Percentiles rank a stretch among this genome's conserved stretches.
Evolutionary conservation across 64 coral and sea anemone genomes (phyloP).

Genomic region (Stichodactyla helianthus): DNA sequence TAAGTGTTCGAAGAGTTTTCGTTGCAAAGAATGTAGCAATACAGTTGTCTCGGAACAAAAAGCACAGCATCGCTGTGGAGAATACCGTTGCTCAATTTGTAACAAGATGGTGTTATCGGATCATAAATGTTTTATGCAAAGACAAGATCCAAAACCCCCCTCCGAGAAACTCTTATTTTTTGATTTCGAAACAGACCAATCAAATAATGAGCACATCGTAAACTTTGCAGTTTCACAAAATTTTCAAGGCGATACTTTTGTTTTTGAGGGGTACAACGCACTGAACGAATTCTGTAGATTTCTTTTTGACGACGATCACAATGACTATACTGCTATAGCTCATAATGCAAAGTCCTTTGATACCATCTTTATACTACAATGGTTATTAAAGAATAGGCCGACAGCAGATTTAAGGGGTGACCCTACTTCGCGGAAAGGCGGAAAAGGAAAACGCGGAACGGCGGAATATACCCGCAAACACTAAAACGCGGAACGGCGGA

Average conservation of each 20-base stretch:
- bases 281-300: neutral
- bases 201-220: neutral
- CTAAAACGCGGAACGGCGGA: too few relatives aligned
- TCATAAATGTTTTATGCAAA: too few relatives aligned
- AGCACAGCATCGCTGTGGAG: too few relatives aligned
- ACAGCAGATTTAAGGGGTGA: neutral
- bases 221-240: slow-evolving; percentile 1
- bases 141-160: too few relatives aligned
- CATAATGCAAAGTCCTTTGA: neutral
- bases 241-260: neutral
- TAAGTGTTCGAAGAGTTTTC: neutral
- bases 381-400: too few relatives aligned
- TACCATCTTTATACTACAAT: too few relatives aligned
- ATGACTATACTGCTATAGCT: neutral
- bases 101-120: too few relatives aligned
- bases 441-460: too few relatives aligned
- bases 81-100: too few relatives aligned
- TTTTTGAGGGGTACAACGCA: neutral
- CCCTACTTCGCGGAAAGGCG: too few relatives aligned
- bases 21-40: neutral
- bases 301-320: neutral
- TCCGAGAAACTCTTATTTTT: too few relatives aligned
- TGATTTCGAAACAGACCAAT: neutral
- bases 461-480: too few relatives aligned
- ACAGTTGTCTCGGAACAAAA: neutral